Conservation (phyloP, 2,888 invertebrate genomes). For the Ditula angustiorana region DNA sequence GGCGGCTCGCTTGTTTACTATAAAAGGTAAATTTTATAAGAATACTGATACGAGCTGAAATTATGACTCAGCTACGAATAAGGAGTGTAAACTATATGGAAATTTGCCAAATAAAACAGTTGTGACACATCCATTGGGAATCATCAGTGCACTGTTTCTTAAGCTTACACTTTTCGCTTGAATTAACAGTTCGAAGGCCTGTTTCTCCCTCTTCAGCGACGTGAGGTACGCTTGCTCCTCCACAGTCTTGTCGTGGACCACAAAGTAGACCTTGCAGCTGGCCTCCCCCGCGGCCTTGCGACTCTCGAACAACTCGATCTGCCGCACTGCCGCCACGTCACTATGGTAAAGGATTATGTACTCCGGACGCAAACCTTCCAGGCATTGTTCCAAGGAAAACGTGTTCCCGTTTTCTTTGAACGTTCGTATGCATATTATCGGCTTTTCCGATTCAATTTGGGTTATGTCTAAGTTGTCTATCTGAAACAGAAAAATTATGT, state of each 20-base stretch:
- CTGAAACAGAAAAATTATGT: conserved; percentile 65
- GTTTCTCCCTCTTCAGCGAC: conserved; percentile 95
- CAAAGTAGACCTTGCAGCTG: conserved; percentile 91
- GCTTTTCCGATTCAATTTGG: conserved; percentile 86
- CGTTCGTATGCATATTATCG: conserved; percentile 91
- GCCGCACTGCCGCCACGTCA: conserved; percentile 94
- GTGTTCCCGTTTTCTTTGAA: conserved; percentile 90
- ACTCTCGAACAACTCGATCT: conserved; percentile 94
- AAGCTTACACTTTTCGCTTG: conserved; percentile 95
- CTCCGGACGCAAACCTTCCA: conserved; percentile 89
- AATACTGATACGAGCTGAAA: too few species aligned
- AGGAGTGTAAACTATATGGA: too few species aligned
- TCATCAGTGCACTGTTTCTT: too few species aligned
- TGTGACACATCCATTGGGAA: too few species aligned
- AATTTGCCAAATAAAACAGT: too few species aligned
- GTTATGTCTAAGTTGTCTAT: conserved; percentile 89
- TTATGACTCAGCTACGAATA: too few species aligned
- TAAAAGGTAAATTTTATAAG: too few species aligned
- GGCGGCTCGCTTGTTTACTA: too few species aligned
- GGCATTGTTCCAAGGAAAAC: conserved; percentile 89
- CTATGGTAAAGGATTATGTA: conserved; percentile 96
- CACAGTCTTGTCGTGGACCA: conserved; percentile 96
- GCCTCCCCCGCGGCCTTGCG: conserved; percentile 78
- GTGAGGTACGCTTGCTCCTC: conserved; percentile 99
- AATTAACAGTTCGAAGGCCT: conserved; percentile 97